Base-by-base conservation (phyloP, 30 jellyfish, hydroid and myxozoan genomes). In the Mastigias papua region DNA sequence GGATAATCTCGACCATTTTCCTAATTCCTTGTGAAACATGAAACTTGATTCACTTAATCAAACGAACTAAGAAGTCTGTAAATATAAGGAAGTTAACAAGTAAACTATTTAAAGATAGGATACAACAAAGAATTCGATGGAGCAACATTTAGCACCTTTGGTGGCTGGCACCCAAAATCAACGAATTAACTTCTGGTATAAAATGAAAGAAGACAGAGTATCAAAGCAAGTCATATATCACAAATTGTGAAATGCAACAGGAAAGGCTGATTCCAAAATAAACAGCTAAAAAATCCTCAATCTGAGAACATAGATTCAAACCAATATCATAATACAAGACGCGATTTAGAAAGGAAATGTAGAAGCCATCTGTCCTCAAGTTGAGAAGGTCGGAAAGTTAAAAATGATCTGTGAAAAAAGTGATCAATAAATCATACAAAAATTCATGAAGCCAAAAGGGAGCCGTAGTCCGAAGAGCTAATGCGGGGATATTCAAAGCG, bases 341-440 rank as follows among this genome's bases (percentile, higher is more conserved):
- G n/a, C n/a, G n/a, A 15, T 42, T 42, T 15, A 54, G 67, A 19
- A 54, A 25, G 17, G 67, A 19, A 21, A 6, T 15, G 13, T 22
- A 19, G 26, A 20, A 63, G 19, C 42, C 37, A 63, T 63, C 46
- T 63, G 42, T 63, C n/a, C 26, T 25, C 3, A 20, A 27, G 74
- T 63, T 63, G 23, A 63, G 74, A 63, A 26, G 74, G 35, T 63
- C 37, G 74, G 74, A 63, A 22, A 63, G 74, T 25, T n/a, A 27
- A 23, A 63, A 26, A 63, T 25, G 42, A 63, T 23, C 74, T 63
- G 37, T 63, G 74, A 63, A 63, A 63, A n/a, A 25, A 5, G 17
- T 54, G 37, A 63, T 63, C 74, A 63, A 63, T 63, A 22, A 63
- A 63, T 63, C 74, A 63, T 27, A 25, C 13, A 25, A 17, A 63